Conservation (phyloP, 2,888 invertebrate genomes). For the Morpho helenor region DNA sequence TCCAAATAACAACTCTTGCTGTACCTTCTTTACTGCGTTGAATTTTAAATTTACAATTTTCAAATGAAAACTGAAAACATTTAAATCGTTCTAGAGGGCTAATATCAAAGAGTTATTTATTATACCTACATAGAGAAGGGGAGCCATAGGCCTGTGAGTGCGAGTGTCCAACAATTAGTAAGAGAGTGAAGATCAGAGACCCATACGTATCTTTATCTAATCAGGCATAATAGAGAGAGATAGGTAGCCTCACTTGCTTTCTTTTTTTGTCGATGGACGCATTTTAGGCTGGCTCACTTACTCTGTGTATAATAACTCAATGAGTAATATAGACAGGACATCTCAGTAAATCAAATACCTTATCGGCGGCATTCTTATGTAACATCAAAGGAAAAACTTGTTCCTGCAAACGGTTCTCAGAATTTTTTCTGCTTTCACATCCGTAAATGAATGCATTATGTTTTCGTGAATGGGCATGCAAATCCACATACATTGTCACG, state of each 20-base stretch:
- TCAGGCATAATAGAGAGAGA: too few species aligned
- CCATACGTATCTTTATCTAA: too few species aligned
- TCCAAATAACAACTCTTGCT: conserved; percentile 96
- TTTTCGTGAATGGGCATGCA: conserved; percentile 96
- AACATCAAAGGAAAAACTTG: conserved; percentile 97
- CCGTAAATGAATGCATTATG: conserved; percentile 98
- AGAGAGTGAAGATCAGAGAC: too few species aligned
- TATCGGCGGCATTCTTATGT: conserved; percentile 94
- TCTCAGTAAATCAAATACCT: conserved; percentile 69
- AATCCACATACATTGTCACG: conserved; percentile 93
- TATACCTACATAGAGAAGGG: too few species aligned
- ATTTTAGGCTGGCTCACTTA: neutral
- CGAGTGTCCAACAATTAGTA: too few species aligned
- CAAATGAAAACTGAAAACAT: conserved; percentile 89
- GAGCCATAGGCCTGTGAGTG: too few species aligned
- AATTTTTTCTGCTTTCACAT: conserved; percentile 91
- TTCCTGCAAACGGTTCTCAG: conserved; percentile 89
- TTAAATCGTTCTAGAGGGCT: neutral
- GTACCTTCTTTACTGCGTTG: conserved; percentile 97
- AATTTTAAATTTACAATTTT: conserved; percentile 95
- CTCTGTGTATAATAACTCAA: neutral
- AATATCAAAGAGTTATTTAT: too few species aligned
- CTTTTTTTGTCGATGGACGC: too few species aligned
- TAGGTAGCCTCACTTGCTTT: too few species aligned
- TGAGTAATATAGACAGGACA: neutral